Percentiles rank a stretch among this genome's conserved stretches.
These are phyloP conservation scores for Oscheius myriophilus DNA, from an alignment of 2,888 invertebrate genomes.

Conservation along the genomic window DNA sequence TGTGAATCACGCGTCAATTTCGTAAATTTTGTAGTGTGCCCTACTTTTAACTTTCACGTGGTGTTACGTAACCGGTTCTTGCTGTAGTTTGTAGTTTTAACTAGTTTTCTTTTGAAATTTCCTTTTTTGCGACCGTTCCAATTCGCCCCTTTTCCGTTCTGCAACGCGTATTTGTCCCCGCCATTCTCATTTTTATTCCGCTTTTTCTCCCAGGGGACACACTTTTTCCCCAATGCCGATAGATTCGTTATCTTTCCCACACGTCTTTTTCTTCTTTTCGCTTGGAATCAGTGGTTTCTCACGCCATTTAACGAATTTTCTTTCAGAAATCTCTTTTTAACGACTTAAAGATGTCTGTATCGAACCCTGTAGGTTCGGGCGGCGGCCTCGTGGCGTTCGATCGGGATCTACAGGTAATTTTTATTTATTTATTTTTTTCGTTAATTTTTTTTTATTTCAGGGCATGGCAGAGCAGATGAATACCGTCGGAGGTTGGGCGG, in stretches of 20 bases:
- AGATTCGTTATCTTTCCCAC: neutral
- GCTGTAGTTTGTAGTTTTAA: too few relatives aligned
- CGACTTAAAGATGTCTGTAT: conserved; percentile 29
- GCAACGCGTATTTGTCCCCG: too few relatives aligned
- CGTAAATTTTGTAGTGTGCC: too few relatives aligned
- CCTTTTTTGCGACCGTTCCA: too few relatives aligned
- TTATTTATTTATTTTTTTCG: neutral
- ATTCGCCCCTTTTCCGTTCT: too few relatives aligned
- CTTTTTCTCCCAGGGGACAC: too few relatives aligned
- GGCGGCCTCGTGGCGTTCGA: conserved; percentile 13
- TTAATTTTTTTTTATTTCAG: neutral
- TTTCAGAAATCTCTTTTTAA: conserved; percentile 5
- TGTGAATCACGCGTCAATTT: too few relatives aligned
- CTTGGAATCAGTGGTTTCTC: neutral
- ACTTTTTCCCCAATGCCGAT: neutral
- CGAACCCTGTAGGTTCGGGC: conserved; percentile 30
- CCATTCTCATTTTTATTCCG: neutral
- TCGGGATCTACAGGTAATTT: conserved; percentile 23
- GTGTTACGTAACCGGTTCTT: too few relatives aligned
- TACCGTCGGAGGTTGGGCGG: conserved; percentile 31
- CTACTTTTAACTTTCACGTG: too few relatives aligned
- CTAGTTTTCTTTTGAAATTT: too few relatives aligned
- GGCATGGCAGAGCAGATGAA: conserved; percentile 27
- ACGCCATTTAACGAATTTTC: neutral
- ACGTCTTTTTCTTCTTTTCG: neutral